phyloP scores from a whole-genome alignment of 2,113 vertebrate genomes.

The Channa maculata region DNA sequence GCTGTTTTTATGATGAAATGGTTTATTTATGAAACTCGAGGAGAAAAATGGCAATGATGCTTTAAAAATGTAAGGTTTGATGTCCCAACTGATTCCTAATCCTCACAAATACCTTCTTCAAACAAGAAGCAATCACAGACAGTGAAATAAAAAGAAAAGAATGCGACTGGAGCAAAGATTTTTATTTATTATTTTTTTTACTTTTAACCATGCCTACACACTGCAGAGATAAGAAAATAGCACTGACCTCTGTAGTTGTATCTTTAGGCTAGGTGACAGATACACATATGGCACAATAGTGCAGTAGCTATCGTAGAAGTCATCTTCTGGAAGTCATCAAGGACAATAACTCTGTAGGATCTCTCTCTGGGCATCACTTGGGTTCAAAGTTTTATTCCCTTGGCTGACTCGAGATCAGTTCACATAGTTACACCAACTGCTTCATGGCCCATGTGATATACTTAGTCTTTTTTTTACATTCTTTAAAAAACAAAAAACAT shows the following conservation, averaged over 20 bases:
- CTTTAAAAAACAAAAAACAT: conserved; percentile 7
- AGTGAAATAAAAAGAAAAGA: conserved; percentile 1
- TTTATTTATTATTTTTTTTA: not conserved
- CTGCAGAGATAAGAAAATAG: no score
- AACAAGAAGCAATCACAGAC: not conserved
- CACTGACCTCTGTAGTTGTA: not conserved
- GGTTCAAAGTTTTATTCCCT: conserved; percentile 13
- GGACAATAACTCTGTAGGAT: not conserved
- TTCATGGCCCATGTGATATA: conserved; percentile 29
- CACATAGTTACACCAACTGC: conserved; percentile 6
- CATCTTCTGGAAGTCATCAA: conserved; percentile 35
- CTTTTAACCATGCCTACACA: not conserved
- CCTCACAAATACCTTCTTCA: conserved; percentile 7
- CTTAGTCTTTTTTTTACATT: conserved; percentile 30
- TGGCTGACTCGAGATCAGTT: conserved; percentile 3
- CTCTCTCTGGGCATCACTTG: conserved; percentile 7
- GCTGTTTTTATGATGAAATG: conserved; percentile 23
- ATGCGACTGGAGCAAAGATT: not conserved
- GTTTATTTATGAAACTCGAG: conserved; percentile 17
- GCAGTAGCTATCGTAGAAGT: not conserved
- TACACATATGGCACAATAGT: not conserved
- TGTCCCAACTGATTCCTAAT: conserved; percentile 1
- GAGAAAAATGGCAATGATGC: conserved; percentile 10
- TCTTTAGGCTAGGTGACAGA: conserved; percentile 1
- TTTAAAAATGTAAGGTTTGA: conserved; percentile 4